Evolutionary conservation across 1,140 invertebrate species (phyloP).

Genomic region (Drosophila funebris): DNA sequence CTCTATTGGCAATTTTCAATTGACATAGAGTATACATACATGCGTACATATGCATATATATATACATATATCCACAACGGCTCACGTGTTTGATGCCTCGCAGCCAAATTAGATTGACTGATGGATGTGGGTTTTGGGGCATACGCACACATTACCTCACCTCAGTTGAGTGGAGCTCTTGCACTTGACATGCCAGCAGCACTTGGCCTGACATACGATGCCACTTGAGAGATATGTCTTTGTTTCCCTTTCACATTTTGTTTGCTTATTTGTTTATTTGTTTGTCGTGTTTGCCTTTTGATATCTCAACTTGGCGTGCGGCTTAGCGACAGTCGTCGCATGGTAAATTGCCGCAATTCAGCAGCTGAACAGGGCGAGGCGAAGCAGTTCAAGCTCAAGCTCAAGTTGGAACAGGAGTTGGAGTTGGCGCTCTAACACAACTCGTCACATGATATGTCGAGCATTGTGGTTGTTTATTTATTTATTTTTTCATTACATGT

Average conservation of each 20-base stretch:
- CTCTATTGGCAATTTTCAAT: too few relatives aligned
- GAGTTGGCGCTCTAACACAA: conserved; percentile 3
- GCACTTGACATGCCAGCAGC: conserved; percentile 66
- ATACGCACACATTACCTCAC: conserved; percentile 25
- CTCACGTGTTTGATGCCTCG: conserved; percentile 44
- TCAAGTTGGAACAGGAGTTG: conserved; percentile 23
- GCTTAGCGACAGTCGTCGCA: conserved; percentile 68
- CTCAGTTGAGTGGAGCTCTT: conserved; percentile 32
- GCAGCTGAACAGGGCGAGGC: conserved; percentile 15
- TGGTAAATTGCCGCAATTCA: conserved; percentile 73
- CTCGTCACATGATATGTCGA: conserved; percentile 35
- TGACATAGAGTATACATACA: not conserved
- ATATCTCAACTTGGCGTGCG: conserved; percentile 79
- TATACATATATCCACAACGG: conserved; percentile 26
- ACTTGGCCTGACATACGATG: conserved; percentile 75
- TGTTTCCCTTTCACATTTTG: conserved; percentile 59
- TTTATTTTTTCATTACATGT: conserved; percentile 82
- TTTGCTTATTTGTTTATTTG: conserved; percentile 53
- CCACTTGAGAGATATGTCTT: conserved; percentile 79
- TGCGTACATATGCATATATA: conserved; percentile 3
- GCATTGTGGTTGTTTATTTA: conserved; percentile 69
- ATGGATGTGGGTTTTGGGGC: conserved; percentile 23
- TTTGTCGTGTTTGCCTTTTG: conserved; percentile 71
- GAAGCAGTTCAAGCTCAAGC: not conserved
- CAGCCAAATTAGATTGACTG: conserved; percentile 72